Evolutionary conservation across 1,140 invertebrate species (phyloP).

Genomic region (Drosophila albomicans): DNA sequence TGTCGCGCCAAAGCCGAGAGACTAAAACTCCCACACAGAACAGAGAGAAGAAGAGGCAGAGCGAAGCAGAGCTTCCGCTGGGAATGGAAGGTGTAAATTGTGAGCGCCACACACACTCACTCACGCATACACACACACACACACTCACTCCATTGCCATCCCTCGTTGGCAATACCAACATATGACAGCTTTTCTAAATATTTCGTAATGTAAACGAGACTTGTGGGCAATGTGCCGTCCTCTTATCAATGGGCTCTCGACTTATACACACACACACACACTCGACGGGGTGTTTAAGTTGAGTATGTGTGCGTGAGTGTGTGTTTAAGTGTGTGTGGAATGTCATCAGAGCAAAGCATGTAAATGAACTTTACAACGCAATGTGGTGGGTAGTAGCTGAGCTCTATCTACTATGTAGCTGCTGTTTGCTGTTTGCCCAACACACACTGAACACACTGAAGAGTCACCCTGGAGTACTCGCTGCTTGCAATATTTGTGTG

Average conservation of each 20-base stretch:
- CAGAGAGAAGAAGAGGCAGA: not conserved
- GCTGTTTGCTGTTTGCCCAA: slow-evolving; percentile 44
- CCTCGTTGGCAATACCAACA: slow-evolving; percentile 17
- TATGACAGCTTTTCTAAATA: slow-evolving; percentile 66
- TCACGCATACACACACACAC: slow-evolving; percentile 7
- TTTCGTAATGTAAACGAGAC: slow-evolving; percentile 70
- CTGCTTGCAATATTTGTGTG: slow-evolving; percentile 51
- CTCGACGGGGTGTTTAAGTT: slow-evolving; percentile 20
- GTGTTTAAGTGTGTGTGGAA: slow-evolving; percentile 62
- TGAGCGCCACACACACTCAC: slow-evolving; percentile 2
- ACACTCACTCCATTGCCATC: slow-evolving; percentile 10
- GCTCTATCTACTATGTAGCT: slow-evolving; percentile 20
- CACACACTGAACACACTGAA: slow-evolving; percentile 46
- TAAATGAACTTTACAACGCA: slow-evolving; percentile 82
- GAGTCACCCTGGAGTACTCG: slow-evolving; percentile 51
- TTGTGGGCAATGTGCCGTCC: slow-evolving; percentile 39
- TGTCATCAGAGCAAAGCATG: slow-evolving; percentile 78
- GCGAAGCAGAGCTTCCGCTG: not conserved
- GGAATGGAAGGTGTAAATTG: slow-evolving; percentile 37
- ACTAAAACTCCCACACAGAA: slow-evolving; percentile 20
- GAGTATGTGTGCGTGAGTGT: slow-evolving; percentile 37
- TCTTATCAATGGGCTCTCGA: slow-evolving; percentile 77
- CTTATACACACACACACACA: slow-evolving; percentile 56
- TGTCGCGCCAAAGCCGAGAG: slow-evolving; percentile 32
- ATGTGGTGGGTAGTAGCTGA: slow-evolving; percentile 52